phyloP scores from a whole-genome alignment of 2,797 vertebrate genomes.

The Erethizon dorsatum region DNA sequence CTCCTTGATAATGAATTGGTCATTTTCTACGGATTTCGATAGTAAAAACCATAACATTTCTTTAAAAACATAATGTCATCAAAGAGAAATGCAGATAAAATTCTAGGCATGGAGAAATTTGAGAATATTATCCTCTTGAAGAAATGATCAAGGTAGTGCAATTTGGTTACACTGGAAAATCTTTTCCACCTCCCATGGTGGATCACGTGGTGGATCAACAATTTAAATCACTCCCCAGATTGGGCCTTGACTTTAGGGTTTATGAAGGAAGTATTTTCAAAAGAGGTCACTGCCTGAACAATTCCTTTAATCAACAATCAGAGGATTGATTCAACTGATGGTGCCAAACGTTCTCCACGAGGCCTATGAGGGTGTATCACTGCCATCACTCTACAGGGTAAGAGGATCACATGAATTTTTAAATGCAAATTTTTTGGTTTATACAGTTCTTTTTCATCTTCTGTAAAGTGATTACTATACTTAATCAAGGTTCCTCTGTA shows the following conservation, averaged over 20 bases:
- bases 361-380: not conserved
- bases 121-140: slow-evolving; percentile 41
- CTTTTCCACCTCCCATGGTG: slow-evolving; percentile 5
- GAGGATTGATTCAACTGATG: slow-evolving; percentile 71
- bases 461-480: slow-evolving; percentile 86
- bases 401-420: slow-evolving; percentile 79
- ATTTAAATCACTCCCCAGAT: slow-evolving; percentile 71
- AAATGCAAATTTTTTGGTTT: slow-evolving; percentile 84
- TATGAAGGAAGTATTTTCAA: slow-evolving; percentile 74
- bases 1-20: not conserved
- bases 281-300: slow-evolving; percentile 70
- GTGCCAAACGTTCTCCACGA: slow-evolving; percentile 63
- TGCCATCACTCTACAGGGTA: slow-evolving; percentile 66
- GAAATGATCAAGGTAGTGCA: not conserved
- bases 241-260: slow-evolving; percentile 68
- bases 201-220: slow-evolving; percentile 65
- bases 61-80: slow-evolving; percentile 37
- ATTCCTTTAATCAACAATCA: slow-evolving; percentile 84
- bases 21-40: slow-evolving; percentile 38
- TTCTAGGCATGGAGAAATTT: not conserved
- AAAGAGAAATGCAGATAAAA: slow-evolving; percentile 61
- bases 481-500: slow-evolving; percentile 85
- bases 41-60: slow-evolving; percentile 42
- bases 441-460: slow-evolving; percentile 87
- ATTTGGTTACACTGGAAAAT: slow-evolving; percentile 16